Conservation (phyloP, 2,797 vertebrate genomes). For the Tapera naevia region DNA sequence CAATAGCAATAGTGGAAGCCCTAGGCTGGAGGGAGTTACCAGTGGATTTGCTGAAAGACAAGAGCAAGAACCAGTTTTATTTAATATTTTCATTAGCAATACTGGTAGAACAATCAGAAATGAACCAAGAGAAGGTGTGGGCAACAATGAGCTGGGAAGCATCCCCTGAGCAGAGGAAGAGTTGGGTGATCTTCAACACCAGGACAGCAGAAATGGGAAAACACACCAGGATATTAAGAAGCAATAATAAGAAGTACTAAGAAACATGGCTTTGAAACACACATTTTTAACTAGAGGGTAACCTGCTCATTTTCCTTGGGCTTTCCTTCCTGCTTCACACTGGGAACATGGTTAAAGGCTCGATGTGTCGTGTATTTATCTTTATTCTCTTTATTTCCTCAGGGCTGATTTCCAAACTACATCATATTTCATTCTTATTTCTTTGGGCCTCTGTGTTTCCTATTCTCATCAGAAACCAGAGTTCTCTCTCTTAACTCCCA, state of each 20-base stretch:
- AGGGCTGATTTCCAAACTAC: neutral
- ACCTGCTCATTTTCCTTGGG: neutral
- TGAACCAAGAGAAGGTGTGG: fast-evolving
- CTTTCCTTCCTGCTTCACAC: neutral
- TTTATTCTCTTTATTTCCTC: neutral
- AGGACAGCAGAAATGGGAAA: neutral
- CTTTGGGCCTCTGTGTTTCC: neutral
- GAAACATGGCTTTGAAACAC: neutral
- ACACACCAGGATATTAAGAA: neutral
- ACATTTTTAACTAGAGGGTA: neutral
- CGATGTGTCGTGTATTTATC: neutral
- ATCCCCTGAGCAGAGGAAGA: neutral
- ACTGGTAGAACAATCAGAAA: neutral
- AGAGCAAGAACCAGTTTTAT: neutral
- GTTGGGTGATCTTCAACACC: neutral
- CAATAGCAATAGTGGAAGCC: neutral
- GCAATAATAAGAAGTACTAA: neutral
- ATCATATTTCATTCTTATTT: neutral
- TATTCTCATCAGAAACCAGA: neutral
- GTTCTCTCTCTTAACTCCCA: neutral
- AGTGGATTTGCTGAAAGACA: neutral
- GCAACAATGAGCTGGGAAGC: fast-evolving
- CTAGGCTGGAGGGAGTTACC: neutral
- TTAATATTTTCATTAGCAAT: neutral
- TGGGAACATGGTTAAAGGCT: neutral